Evolutionary conservation across 2,113 vertebrate species (phyloP).

Genomic region (Hirundichthys speculiger): DNA sequence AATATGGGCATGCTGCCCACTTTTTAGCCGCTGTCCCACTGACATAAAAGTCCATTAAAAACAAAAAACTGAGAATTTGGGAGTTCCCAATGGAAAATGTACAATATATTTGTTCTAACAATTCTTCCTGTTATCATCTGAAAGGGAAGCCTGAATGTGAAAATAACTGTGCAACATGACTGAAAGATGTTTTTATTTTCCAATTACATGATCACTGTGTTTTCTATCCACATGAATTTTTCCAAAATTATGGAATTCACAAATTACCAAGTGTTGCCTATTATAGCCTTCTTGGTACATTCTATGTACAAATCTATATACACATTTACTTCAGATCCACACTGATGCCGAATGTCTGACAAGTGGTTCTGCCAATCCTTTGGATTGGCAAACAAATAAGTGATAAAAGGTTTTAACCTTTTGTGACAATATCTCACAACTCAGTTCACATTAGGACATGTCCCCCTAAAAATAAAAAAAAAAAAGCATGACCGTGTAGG

Average conservation of each 20-base stretch:
- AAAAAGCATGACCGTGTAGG: conserved; percentile 45
- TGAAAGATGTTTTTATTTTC: conserved; percentile 66
- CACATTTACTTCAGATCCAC: conserved; percentile 53
- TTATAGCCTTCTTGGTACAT: conserved; percentile 49
- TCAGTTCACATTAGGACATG: conserved; percentile 54
- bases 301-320: conserved; percentile 76
- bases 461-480: conserved; percentile 32
- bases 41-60: no score
- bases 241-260: conserved; percentile 52
- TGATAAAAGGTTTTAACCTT: conserved; percentile 73
- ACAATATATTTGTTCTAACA: no score
- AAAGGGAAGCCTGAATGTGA: background rate
- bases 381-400: conserved; percentile 64
- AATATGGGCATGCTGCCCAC: no score
- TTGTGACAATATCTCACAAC: conserved; percentile 46
- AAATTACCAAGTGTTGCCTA: conserved; percentile 50
- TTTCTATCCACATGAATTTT: conserved; percentile 43
- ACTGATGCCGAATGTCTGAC: conserved; percentile 38
- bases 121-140: no score
- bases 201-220: conserved; percentile 44
- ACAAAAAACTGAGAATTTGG: no score
- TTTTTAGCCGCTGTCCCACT: no score
- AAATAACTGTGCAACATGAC: conserved; percentile 16
- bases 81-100: no score
- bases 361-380: conserved; percentile 55